Conservation (phyloP, 2,888 invertebrate species). For the Sminthurides aquaticus region DNA sequence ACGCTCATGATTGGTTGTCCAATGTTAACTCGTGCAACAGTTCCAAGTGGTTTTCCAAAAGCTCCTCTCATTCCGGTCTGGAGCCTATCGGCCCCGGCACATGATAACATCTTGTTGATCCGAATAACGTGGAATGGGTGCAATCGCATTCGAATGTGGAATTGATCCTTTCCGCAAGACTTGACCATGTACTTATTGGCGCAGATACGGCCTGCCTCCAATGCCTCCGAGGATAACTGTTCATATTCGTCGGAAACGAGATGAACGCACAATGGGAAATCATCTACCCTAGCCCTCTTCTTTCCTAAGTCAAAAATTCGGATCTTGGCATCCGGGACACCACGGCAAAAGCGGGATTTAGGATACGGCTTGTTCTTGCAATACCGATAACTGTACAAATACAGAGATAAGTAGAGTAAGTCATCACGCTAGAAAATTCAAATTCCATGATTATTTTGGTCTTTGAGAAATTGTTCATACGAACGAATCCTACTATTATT, state of each 20-base stretch:
- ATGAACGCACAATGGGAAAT: slow-evolving; percentile 97
- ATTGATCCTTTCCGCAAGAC: slow-evolving; percentile 98
- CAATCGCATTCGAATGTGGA: slow-evolving; percentile 95
- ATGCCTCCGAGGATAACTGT: slow-evolving; percentile 96
- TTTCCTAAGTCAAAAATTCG: slow-evolving; percentile 98
- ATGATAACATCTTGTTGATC: slow-evolving; percentile 99
- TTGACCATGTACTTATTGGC: slow-evolving; percentile 98
- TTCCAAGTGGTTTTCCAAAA: slow-evolving; percentile 98
- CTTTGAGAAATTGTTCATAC: no score
- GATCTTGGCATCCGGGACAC: slow-evolving; percentile 99
- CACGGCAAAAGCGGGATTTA: slow-evolving; percentile 98
- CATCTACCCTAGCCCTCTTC: slow-evolving; percentile 93
- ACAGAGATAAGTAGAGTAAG: not conserved
- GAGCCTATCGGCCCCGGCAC: slow-evolving; percentile 99
- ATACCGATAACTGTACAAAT: slow-evolving; percentile 92
- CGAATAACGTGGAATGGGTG: slow-evolving; percentile 99
- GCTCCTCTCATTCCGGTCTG: slow-evolving; percentile 99
- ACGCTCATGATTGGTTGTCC: slow-evolving; percentile 99
- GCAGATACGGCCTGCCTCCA: slow-evolving; percentile 99
- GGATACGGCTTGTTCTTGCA: slow-evolving; percentile 99
- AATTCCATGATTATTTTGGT: no score
- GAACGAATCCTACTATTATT: no score
- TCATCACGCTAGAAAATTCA: not conserved
- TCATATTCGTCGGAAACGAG: slow-evolving; percentile 98
- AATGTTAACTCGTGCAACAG: slow-evolving; percentile 98